Percentiles rank a stretch among this genome's conserved stretches.
Evolutionary conservation across 2,888 invertebrate genomes (phyloP).

Genomic region (Hyalella azteca): DNA sequence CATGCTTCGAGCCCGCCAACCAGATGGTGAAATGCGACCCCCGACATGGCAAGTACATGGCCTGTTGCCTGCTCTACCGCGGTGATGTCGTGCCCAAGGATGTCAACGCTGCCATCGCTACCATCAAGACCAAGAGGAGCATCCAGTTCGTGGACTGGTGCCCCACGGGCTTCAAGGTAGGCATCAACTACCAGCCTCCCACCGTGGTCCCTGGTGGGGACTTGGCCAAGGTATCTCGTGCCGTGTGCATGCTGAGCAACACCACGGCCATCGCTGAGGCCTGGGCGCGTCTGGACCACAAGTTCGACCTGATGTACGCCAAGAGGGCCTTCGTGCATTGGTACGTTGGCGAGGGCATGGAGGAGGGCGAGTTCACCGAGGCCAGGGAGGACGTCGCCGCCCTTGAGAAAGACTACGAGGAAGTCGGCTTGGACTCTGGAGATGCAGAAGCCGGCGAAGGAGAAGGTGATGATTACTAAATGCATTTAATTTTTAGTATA

Average conservation of each 20-base stretch:
- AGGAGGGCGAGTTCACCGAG: conserved; percentile 88
- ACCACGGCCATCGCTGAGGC: conserved; percentile 68
- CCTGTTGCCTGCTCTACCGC: conserved; percentile 6
- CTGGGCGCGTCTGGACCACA: conserved; percentile 68
- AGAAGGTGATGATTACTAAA: conserved; percentile 61
- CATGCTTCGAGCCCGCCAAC: conserved; percentile 63
- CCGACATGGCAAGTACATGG: conserved; percentile 53
- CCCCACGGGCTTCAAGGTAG: conserved; percentile 89
- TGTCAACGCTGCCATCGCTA: conserved; percentile 42
- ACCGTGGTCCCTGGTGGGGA: too few species aligned
- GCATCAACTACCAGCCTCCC: too few species aligned
- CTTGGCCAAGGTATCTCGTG: conserved; percentile 68
- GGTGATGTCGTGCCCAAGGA: conserved; percentile 35
- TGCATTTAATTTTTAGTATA: too few species aligned
- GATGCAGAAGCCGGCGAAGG: conserved; percentile 67
- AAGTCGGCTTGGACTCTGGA: conserved; percentile 59
- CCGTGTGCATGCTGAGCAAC: conserved; percentile 73
- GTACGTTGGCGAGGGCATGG: conserved; percentile 79
- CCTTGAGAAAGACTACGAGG: conserved; percentile 69
- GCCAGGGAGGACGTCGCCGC: conserved; percentile 85
- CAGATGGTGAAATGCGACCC: conserved; percentile 61
- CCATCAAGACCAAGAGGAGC: conserved; percentile 66
- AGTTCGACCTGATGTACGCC: conserved; percentile 69
- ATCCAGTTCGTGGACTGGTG: conserved; percentile 90
- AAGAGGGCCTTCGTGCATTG: conserved; percentile 74